A percentile compares a stretch with the other conserved stretches of the same genome.
phyloP scores from a whole-genome alignment of 1,140 invertebrate species.

The Papilio polyxenes region DNA sequence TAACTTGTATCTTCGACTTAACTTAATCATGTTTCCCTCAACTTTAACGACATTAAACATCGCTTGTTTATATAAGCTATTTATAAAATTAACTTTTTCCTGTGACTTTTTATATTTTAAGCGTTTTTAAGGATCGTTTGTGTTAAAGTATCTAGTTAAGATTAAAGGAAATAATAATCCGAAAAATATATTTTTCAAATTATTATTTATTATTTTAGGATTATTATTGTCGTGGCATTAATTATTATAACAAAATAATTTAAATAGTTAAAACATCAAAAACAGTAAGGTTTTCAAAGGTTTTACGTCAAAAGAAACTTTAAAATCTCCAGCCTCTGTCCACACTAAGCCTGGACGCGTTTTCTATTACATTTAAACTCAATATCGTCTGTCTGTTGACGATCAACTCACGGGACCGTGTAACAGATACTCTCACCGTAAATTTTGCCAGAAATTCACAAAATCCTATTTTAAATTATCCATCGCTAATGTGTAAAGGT shows the following conservation, averaged over 20 bases:
- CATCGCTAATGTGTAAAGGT: too few relatives aligned
- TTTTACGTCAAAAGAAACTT: not conserved
- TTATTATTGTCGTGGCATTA: too few relatives aligned
- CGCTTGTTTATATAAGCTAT: not conserved
- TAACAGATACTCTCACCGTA: not conserved
- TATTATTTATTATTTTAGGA: too few relatives aligned
- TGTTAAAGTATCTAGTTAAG: not conserved
- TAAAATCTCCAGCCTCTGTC: not conserved
- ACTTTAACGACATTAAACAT: slow-evolving; percentile 18
- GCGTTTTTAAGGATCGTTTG: not conserved
- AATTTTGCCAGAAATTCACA: not conserved
- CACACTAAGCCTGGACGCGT: not conserved
- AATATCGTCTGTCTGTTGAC: not conserved
- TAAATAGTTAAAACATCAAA: too few relatives aligned
- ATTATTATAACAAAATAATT: too few relatives aligned
- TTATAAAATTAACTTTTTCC: not conserved
- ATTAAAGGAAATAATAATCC: too few relatives aligned
- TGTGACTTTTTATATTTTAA: not conserved
- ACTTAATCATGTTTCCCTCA: slow-evolving; percentile 3
- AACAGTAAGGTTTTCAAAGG: too few relatives aligned
- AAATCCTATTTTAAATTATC: not conserved
- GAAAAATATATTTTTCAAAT: too few relatives aligned
- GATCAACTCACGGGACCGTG: not conserved
- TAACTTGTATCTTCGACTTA: slow-evolving; percentile 25
- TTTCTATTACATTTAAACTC: slow-evolving; percentile 10